Conservation (phyloP, 1,140 invertebrate genomes). For the Macrobrachium nipponense region DNA sequence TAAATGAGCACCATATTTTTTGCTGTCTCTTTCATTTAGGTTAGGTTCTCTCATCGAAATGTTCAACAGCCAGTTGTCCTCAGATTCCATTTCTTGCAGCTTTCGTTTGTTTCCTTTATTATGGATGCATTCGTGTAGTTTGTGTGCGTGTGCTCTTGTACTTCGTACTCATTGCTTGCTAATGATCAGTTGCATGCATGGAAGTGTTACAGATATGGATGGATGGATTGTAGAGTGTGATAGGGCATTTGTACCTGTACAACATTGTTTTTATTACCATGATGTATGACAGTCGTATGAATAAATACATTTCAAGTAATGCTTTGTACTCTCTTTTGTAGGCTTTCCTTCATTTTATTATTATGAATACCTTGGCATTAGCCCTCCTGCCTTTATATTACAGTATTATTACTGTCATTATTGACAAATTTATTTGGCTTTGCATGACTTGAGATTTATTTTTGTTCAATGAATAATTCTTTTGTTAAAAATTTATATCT, state of each 20-base stretch:
- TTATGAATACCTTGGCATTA: constrained; percentile 49
- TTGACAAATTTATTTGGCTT: constrained; percentile 23
- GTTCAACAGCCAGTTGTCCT: constrained; percentile 52
- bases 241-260: constrained; percentile 61
- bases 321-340: constrained; percentile 57
- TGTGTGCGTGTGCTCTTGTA: constrained; percentile 53
- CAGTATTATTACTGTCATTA: constrained; percentile 24
- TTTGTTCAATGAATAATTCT: neutral
- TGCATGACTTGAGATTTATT: constrained; percentile 14
- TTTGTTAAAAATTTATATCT: neutral
- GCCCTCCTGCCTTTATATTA: constrained; percentile 53
- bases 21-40: constrained; percentile 59
- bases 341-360: constrained; percentile 42
- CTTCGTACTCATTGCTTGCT: constrained; percentile 50
- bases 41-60: constrained; percentile 42
- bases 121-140: constrained; percentile 53
- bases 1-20: constrained; percentile 43
- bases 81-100: constrained; percentile 52
- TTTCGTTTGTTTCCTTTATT: constrained; percentile 48
- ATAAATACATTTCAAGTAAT: constrained; percentile 61
- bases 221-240: constrained; percentile 59
- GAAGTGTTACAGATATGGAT: constrained; percentile 33
- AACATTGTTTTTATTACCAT: constrained; percentile 59
- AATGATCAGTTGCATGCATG: constrained; percentile 45
- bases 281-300: constrained; percentile 60